Evolutionary conservation across 2,113 vertebrate genomes (phyloP).

Genomic region (Esox niger): DNA sequence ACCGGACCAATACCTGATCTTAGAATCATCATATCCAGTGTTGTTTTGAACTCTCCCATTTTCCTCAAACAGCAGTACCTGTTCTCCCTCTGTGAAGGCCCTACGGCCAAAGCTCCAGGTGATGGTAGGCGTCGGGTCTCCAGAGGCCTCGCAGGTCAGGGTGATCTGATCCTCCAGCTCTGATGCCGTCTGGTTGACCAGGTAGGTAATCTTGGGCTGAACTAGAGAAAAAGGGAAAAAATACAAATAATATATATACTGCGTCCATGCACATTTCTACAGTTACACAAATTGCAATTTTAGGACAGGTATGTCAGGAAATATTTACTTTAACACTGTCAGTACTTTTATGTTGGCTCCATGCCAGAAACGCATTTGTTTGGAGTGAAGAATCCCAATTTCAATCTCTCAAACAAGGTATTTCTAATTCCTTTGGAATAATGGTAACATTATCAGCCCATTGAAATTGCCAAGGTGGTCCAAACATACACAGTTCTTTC

Average conservation of each 20-base stretch:
- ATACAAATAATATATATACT: neutral
- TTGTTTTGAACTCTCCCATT: neutral
- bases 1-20: constrained; percentile 16
- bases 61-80: constrained; percentile 72
- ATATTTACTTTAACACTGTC: too few species aligned
- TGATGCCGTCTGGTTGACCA: constrained; percentile 90
- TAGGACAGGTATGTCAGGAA: too few species aligned
- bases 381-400: too few species aligned
- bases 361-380: too few species aligned
- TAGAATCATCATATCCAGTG: constrained; percentile 22
- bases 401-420: too few species aligned
- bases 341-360: too few species aligned
- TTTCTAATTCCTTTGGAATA: too few species aligned
- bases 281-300: constrained; percentile 17
- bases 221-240: constrained; percentile 49
- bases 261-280: neutral
- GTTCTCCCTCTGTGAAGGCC: constrained; percentile 89
- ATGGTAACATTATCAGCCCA: too few species aligned
- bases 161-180: constrained; percentile 92
- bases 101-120: constrained; percentile 87
- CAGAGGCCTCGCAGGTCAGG: constrained; percentile 91
- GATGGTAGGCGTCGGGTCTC: constrained; percentile 93
- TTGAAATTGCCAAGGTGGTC: too few species aligned
- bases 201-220: constrained; percentile 89
- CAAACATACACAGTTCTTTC: too few species aligned